These are phyloP conservation scores for Eumaeus atala DNA, from an alignment of 1,140 invertebrate genomes.

Conservation along the genomic window DNA sequence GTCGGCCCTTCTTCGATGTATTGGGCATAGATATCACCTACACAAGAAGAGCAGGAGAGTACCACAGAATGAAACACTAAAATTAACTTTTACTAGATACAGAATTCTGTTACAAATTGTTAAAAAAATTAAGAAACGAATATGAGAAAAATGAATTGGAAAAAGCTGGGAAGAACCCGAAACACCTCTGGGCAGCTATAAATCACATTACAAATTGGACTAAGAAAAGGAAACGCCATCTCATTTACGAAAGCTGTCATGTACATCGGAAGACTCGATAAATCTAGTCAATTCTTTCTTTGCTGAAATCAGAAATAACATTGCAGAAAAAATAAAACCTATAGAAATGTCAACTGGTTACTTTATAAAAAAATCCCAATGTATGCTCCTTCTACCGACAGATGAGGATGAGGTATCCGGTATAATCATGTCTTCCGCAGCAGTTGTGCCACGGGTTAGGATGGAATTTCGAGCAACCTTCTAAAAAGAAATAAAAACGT, in stretches of 20 bases:
- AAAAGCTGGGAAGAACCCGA: neutral
- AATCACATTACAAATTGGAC: neutral
- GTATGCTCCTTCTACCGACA: constrained; percentile 9
- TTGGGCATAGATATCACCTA: constrained; percentile 14
- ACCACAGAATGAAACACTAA: constrained; percentile 11
- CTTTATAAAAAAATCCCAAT: neutral
- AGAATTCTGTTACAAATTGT: constrained; percentile 18
- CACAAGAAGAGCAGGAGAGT: constrained; percentile 14
- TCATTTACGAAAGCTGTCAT: neutral
- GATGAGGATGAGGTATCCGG: neutral
- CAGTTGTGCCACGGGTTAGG: constrained; percentile 13
- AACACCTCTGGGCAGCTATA: neutral
- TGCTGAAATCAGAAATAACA: constrained; percentile 11
- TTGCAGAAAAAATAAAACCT: constrained; percentile 6
- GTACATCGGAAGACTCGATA: constrained; percentile 2
- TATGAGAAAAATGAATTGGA: constrained; percentile 16
- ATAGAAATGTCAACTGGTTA: neutral
- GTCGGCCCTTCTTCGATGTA: constrained; percentile 11
- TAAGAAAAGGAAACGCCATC: neutral
- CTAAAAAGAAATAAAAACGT: constrained; percentile 15
- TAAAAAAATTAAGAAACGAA: constrained; percentile 17
- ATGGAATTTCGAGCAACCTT: constrained; percentile 15
- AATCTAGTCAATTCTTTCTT: constrained; percentile 7
- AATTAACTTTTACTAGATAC: constrained; percentile 13
- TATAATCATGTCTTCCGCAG: constrained; percentile 11